These are phyloP conservation scores for Pelecanus crispus DNA, from an alignment of 2,113 vertebrate species.

Conservation along the genomic window DNA sequence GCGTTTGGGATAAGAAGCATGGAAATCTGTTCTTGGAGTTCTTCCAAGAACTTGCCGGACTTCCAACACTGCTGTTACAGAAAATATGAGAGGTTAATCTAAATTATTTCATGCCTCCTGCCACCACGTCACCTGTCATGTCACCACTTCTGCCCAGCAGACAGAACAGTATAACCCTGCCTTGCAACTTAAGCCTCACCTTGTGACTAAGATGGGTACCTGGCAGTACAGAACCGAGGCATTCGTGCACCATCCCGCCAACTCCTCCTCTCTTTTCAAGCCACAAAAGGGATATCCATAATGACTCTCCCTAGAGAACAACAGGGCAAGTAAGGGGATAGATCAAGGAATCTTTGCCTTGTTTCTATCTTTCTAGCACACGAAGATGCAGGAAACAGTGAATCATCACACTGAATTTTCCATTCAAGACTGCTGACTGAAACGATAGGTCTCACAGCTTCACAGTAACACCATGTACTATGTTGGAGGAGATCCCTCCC, in stretches of 20 bases:
- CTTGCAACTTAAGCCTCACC: background rate
- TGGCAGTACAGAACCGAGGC: rapidly evolving
- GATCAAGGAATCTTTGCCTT: background rate
- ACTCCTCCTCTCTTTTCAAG: background rate
- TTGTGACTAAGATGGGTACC: background rate
- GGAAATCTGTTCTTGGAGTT: constrained; percentile 26
- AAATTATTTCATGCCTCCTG: background rate
- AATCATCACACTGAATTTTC: background rate
- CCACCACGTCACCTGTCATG: background rate
- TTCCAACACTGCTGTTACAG: background rate
- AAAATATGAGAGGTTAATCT: background rate
- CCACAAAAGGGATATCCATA: background rate
- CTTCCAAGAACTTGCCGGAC: constrained; percentile 16
- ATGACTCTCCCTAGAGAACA: background rate
- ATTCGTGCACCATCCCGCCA: background rate
- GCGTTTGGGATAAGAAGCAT: background rate
- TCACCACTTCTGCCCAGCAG: background rate
- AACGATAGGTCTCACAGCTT: background rate
- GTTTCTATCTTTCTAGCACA: background rate
- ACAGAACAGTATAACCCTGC: background rate
- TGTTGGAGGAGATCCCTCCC: background rate
- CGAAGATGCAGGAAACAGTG: background rate
- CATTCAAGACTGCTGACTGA: background rate
- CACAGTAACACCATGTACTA: background rate
- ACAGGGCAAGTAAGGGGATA: background rate